Evolutionary conservation across 2,113 vertebrate species (phyloP), one percentile per base, ranked within the genome.

Genomic region (Oreochromis aureus): DNA sequence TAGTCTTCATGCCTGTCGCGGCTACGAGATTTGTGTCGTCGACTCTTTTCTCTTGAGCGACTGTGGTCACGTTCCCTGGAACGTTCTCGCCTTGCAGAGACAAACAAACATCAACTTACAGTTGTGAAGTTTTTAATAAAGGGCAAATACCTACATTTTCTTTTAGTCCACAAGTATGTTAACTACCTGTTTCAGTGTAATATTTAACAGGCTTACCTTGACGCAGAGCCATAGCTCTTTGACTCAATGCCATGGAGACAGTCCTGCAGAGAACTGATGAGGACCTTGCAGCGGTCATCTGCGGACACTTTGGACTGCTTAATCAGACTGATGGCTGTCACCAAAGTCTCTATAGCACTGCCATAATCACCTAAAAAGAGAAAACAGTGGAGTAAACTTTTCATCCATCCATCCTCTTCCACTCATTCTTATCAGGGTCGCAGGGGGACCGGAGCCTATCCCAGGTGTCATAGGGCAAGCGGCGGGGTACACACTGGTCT

Each of bases 241-340:
- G 98, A 99, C 94, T 99, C 99, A 85, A 99, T 99, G 92, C 99
- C 99, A 90, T 99, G 99, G 90, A 99, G 97, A 94, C 99, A 99
- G 95, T 99, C 98, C 95, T 99, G 99, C 90, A 99, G 97, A 89
- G 99, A 99, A 93, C 99, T 99, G 97, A 99, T 99, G 89, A 99
- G 98, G 66, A 99, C 99, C 95, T 99, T 99, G 93, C 99, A 99
- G 90, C 99, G 98, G 95, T 99, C 99, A 51, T 99, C 99, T 8
- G 98, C 99, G 16, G 98, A 99, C 66, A 99, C 99, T 96, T 99
- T 99, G 89, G 99, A 99, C 94, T 99, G 99, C 94, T 99, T 99
- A 91, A 99, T 99, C 94, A 99, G 96, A 94, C 98, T 99, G 96
- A 99, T 99, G 81, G 99, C 99, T 46, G 99, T 99, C 94, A 99